Conservation (phyloP, 2,888 invertebrate species). For the Empis livida region DNA sequence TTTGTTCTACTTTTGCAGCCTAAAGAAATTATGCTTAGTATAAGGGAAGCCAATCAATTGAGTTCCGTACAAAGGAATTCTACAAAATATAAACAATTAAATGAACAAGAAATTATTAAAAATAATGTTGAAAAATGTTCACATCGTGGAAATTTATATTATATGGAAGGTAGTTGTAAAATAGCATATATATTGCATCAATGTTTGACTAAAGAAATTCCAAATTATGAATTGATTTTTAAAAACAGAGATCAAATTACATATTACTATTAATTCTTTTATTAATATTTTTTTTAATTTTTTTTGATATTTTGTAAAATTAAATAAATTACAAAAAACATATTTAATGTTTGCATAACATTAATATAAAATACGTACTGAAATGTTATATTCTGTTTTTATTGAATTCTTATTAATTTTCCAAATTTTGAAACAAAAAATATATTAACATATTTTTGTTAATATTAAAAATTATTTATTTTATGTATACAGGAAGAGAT, state of each 20-base stretch:
- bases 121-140: constrained; percentile 11
- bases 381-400: too few species aligned
- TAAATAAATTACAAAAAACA: too few species aligned
- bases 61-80: background rate
- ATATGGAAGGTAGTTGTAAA: constrained; percentile 9
- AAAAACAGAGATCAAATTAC: constrained; percentile 13
- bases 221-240: constrained; percentile 10
- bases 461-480: too few species aligned
- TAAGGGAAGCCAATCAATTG: constrained; percentile 11
- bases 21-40: constrained; percentile 11
- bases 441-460: too few species aligned
- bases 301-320: too few species aligned
- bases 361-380: too few species aligned
- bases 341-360: too few species aligned
- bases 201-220: constrained; percentile 13
- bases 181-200: constrained; percentile 15
- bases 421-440: too few species aligned
- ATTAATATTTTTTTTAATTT: too few species aligned
- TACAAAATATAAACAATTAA: background rate
- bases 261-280: constrained; percentile 6
- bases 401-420: too few species aligned
- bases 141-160: constrained; percentile 15
- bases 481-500: too few species aligned
- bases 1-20: too few species aligned
- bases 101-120: background rate